phyloP scores from a whole-genome alignment of 2,888 invertebrate species.

The Cenopis cana region DNA sequence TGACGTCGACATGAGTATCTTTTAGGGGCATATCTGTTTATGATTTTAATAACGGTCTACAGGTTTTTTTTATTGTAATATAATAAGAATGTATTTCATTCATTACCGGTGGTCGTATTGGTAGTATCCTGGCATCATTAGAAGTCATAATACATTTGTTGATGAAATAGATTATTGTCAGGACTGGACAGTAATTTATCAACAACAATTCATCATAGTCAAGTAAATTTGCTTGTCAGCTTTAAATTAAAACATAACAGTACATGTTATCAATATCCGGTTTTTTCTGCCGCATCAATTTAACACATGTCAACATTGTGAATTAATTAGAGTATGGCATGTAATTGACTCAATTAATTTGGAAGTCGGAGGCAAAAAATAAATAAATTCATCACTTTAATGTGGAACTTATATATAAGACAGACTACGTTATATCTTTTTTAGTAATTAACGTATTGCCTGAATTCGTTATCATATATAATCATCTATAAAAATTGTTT shows the following conservation, averaged over 20 bases:
- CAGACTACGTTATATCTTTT: no score
- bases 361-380: not conserved
- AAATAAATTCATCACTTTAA: not conserved
- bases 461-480: no score
- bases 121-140: not conserved
- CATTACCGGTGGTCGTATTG: no score
- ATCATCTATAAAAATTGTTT: no score
- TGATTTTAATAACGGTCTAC: no score
- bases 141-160: not conserved
- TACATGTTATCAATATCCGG: not conserved
- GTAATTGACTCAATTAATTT: slow-evolving; percentile 6
- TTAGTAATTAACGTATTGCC: no score
- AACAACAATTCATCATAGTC: not conserved
- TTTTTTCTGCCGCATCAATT: not conserved
- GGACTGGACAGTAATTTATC: not conserved
- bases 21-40: no score
- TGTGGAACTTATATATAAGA: not conserved
- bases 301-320: not conserved
- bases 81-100: no score
- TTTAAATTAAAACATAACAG: not conserved
- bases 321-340: not conserved
- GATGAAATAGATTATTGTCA: not conserved
- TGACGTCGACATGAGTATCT: no score
- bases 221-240: not conserved
- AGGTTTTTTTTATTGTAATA: no score